Evolutionary conservation across 2,888 invertebrate genomes (phyloP).

Genomic region (Drosophila paracracens): DNA sequence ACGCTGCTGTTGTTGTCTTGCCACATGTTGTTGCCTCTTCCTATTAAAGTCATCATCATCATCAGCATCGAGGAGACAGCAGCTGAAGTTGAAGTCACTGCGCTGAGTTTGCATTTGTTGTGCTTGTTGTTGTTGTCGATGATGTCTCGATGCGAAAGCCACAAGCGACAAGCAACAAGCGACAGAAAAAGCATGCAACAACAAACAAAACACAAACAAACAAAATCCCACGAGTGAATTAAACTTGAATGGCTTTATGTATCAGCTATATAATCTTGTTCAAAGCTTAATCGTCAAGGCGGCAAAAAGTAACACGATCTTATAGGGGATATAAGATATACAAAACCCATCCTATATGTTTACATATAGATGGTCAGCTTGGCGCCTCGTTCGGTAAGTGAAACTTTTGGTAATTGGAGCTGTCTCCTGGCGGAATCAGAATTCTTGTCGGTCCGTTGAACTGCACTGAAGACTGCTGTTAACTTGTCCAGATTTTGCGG

Average conservation of each 20-base stretch:
- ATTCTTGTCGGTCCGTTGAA: constrained; percentile 51
- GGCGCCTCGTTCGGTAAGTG: constrained; percentile 43
- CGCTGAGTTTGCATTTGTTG: constrained; percentile 67
- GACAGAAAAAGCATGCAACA: constrained; percentile 18
- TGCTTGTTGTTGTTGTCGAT: constrained; percentile 47
- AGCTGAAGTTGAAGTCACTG: constrained; percentile 65
- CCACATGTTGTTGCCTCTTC: constrained; percentile 16
- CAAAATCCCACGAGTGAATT: constrained; percentile 73
- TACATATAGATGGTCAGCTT: constrained; percentile 7
- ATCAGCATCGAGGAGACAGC: constrained; percentile 4
- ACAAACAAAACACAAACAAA: constrained; percentile 26
- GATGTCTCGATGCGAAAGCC: constrained; percentile 47
- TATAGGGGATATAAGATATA: not conserved
- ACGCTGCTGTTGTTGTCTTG: not conserved
- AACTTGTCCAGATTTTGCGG: not conserved
- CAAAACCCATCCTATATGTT: not conserved
- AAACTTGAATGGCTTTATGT: constrained; percentile 64
- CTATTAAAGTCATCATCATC: constrained; percentile 58
- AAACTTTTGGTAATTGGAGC: constrained; percentile 52
- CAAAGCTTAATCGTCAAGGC: constrained; percentile 19
- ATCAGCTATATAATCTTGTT: constrained; percentile 32
- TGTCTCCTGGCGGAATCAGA: constrained; percentile 32
- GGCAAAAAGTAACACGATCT: constrained; percentile 29
- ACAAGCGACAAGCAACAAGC: constrained; percentile 9
- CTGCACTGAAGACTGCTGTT: constrained; percentile 10